phyloP scores from a whole-genome alignment of 2,113 vertebrate genomes.

The Catharus bicknelli region DNA sequence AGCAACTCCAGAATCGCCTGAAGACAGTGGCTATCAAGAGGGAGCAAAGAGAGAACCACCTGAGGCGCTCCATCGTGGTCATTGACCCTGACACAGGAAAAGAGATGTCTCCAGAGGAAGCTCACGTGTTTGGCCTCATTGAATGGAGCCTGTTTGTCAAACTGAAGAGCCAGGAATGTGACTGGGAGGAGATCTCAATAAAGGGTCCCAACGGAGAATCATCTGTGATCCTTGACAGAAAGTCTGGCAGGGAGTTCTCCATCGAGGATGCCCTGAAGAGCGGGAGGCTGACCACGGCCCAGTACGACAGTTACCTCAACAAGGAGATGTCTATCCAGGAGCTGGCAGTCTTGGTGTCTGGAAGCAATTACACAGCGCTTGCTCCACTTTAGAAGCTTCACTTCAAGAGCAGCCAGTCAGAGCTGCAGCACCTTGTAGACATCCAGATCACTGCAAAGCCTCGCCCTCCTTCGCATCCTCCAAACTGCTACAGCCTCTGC shows the following conservation, averaged over 20 bases:
- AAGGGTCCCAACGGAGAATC: constrained; percentile 92
- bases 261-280: constrained; percentile 89
- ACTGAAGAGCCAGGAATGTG: constrained; percentile 93
- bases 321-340: constrained; percentile 97
- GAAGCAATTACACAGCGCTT: constrained; percentile 61
- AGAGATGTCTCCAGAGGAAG: constrained; percentile 94
- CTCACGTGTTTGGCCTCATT: constrained; percentile 89
- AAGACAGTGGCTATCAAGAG: constrained; percentile 84
- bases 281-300: constrained; percentile 81
- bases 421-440: constrained; percentile 37
- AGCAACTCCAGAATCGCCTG: constrained; percentile 87
- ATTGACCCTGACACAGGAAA: constrained; percentile 93
- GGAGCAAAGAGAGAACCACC: constrained; percentile 94
- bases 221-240: constrained; percentile 90
- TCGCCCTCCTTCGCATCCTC: constrained; percentile 10
- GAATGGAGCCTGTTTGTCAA: constrained; percentile 97
- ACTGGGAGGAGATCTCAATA: constrained; percentile 96
- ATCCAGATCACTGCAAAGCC: constrained; percentile 43
- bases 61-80: constrained; percentile 92
- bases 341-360: constrained; percentile 90
- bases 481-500: constrained; percentile 43
- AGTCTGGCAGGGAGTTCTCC: constrained; percentile 93
- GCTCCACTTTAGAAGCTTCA: constrained; percentile 18
- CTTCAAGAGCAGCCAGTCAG: constrained; percentile 20
- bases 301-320: constrained; percentile 90